Percentiles rank a stretch among this genome's conserved stretches.
Evolutionary conservation across 2,888 invertebrate genomes (phyloP).

Genomic region (Temnothorax unifasciatus): DNA sequence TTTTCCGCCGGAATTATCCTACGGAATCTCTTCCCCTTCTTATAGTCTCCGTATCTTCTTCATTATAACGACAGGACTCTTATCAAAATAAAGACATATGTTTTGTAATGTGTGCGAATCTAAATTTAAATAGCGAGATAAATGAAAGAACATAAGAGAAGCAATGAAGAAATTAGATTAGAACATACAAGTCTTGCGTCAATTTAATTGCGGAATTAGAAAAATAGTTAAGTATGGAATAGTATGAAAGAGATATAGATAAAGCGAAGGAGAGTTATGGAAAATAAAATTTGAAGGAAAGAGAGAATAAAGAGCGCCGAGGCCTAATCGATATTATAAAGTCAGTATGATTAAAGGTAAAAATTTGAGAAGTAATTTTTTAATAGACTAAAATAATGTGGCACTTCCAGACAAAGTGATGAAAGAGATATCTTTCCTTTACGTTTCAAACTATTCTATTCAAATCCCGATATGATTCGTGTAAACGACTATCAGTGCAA

Average conservation of each 20-base stretch:
- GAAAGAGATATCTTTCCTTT: not conserved
- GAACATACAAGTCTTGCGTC: not conserved
- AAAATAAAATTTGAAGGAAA: not conserved
- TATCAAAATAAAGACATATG: not conserved
- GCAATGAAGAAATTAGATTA: not conserved
- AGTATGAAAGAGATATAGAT: not conserved
- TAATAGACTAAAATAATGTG: slow-evolving; percentile 16
- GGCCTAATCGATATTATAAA: not conserved
- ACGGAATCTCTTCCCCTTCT: slow-evolving; percentile 23
- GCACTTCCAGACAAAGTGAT: not conserved
- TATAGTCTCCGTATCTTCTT: not conserved
- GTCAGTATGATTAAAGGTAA: not conserved
- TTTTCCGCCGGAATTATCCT: slow-evolving; percentile 35
- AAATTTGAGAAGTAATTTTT: slow-evolving; percentile 15
- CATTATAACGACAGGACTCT: slow-evolving; percentile 23
- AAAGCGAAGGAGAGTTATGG: not conserved
- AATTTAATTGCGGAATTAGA: slow-evolving; percentile 11
- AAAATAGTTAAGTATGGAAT: not conserved
- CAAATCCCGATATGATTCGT: slow-evolving; percentile 17
- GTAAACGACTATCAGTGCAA: slow-evolving; percentile 41
- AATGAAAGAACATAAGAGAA: slow-evolving; percentile 2
- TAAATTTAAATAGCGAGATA: not conserved
- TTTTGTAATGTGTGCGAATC: not conserved
- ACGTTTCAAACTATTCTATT: slow-evolving; percentile 17
- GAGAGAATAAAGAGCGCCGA: not conserved